Conservation (phyloP, 2,888 invertebrate species). For the Odontocerum albicorne region DNA sequence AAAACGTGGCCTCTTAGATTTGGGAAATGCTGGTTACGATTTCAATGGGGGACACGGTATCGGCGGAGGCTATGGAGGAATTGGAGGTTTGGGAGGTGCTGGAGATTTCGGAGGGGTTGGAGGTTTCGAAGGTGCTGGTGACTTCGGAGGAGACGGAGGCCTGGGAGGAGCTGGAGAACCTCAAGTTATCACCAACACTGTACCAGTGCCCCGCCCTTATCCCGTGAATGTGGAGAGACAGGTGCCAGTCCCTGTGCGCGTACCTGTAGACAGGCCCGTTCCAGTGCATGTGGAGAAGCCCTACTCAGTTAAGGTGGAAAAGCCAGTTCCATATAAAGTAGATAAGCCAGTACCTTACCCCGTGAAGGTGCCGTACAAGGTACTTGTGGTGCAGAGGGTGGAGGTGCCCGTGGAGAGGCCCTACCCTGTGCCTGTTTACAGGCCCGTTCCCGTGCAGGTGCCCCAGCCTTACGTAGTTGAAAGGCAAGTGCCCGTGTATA, state of each 20-base stretch:
- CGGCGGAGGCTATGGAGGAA: no score
- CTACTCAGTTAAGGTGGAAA: conserved; percentile 24
- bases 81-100: neutral
- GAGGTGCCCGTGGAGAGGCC: conserved; percentile 31
- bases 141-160: conserved; percentile 1
- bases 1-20: no score
- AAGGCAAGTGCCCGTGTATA: conserved; percentile 24
- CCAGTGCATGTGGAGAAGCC: conserved; percentile 28
- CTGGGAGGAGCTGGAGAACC: conserved; percentile 4
- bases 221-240: conserved; percentile 52
- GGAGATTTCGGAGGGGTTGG: conserved; percentile 4
- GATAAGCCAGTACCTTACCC: conserved; percentile 33
- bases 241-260: conserved; percentile 50
- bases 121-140: neutral
- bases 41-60: conserved; percentile 4
- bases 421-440: conserved; percentile 53
- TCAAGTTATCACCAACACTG: conserved; percentile 37
- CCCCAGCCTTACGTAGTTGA: conserved; percentile 23
- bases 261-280: conserved; percentile 41
- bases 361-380: conserved; percentile 31
- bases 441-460: conserved; percentile 54
- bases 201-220: conserved; percentile 54
- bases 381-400: conserved; percentile 33
- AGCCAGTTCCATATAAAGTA: conserved; percentile 28
- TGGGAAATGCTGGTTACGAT: no score